Conservation (phyloP, 2,888 invertebrate genomes). For the Clistopyga incitator region DNA sequence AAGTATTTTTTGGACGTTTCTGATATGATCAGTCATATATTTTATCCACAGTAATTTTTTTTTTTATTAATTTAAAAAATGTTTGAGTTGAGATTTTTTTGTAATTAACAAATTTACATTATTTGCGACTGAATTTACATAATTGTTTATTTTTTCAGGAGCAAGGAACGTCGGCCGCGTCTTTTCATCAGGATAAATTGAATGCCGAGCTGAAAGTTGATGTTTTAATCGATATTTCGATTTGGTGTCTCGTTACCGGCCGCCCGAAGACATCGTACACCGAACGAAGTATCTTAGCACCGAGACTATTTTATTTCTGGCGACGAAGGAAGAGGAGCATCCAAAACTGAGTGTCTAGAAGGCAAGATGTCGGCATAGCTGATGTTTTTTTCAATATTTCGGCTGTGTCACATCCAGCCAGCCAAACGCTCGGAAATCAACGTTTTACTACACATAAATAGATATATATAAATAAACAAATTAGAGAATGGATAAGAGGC, state of each 20-base stretch:
- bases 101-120: neutral
- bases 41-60: no score
- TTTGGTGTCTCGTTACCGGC: slow-evolving; percentile 62
- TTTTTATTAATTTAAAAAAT: no score
- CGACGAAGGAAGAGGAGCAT: neutral
- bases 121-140: neutral
- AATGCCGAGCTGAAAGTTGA: slow-evolving; percentile 2
- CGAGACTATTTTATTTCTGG: neutral
- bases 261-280: slow-evolving; percentile 20
- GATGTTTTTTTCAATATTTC: slow-evolving; percentile 88
- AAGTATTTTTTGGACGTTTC: no score
- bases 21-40: no score
- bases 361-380: slow-evolving; percentile 96
- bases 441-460: slow-evolving; percentile 45
- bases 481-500: no score
- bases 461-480: neutral
- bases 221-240: slow-evolving; percentile 44
- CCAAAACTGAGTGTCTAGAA: slow-evolving; percentile 86
- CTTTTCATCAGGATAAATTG: neutral
- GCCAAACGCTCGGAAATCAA: slow-evolving; percentile 82
- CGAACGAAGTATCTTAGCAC: slow-evolving; percentile 24
- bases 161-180: no score
- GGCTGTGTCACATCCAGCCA: slow-evolving; percentile 95
- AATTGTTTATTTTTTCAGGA: slow-evolving; percentile 8
- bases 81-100: neutral